Evolutionary conservation across 2,888 invertebrate species (phyloP), one percentile per base, ranked within the genome.

Genomic region (Ormyrus thymus): DNA sequence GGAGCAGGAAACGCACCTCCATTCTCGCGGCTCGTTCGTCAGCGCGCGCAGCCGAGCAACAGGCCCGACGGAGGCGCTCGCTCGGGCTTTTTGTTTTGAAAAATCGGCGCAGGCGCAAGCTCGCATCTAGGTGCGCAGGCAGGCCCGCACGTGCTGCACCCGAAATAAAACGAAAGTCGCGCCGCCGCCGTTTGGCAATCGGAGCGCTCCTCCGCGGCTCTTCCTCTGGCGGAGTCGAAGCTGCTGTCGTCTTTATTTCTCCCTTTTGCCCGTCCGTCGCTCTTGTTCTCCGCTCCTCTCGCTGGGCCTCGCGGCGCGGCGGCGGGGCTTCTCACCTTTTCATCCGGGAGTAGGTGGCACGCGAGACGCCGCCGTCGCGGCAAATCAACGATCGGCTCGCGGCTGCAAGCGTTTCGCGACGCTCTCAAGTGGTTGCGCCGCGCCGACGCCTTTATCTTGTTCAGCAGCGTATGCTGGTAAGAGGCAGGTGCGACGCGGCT

Each of bases 121-220:
- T 81, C 83, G 81, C 82, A 86, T 86, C 84, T 86, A 87, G 84
- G 81, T 84, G 84, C 9, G 55, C 11, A n/a, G n/a, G 55, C 55
- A n/a, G 45, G 53, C 55, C 83, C 84, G 86, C 88, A 89, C 89
- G 89, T 89, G 89, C 86, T 84, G 83, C 77, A 85, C 88, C 85
- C 81, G 83, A 88, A 86, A 90, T 88, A 87, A 88, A 87, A 86
- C 81, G 82, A 84, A 87, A 85, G 89, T 82, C 80, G 84, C 83
- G 29, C 29, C 29, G 29, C 29, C 29, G 29, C 29, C 29, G 82
- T 84, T 84, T 80, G 84, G 82, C 82, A 82, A 81, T 66, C 79
- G 59, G 69, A 76, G 75, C 29, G 29, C 15, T 6, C 13, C 53
- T 43, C 46, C 59, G 7, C 43, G 3, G 59, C 61, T 29, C 56